These are phyloP conservation scores for Diplolepis rosae DNA, from an alignment of 2,888 invertebrate species.

Conservation along the genomic window DNA sequence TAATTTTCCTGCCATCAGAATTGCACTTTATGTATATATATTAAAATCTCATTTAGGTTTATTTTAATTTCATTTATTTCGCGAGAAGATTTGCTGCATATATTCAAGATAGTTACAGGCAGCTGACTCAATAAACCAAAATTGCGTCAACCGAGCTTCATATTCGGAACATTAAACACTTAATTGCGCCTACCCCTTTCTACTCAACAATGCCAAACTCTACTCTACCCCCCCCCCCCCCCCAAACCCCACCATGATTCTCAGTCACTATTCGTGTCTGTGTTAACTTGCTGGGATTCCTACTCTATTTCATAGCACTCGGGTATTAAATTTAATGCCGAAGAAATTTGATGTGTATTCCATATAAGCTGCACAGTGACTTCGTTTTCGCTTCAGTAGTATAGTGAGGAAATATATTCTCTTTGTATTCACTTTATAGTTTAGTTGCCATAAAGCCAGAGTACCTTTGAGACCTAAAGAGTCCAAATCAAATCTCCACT, in stretches of 20 bases:
- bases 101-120: conserved; percentile 24
- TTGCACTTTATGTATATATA: too few relatives aligned
- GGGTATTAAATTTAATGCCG: conserved; percentile 70
- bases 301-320: conserved; percentile 52
- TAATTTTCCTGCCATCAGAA: too few relatives aligned
- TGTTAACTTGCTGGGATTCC: conserved; percentile 11
- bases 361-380: conserved; percentile 72
- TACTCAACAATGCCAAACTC: conserved; percentile 41
- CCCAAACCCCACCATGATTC: conserved; percentile 4
- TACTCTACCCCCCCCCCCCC: conserved; percentile 11
- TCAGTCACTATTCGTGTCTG: conserved; percentile 13
- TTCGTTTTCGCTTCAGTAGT: conserved; percentile 54
- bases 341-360: conserved; percentile 71
- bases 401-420: conserved; percentile 63
- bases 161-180: conserved; percentile 45
- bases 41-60: not conserved
- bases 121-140: conserved; percentile 28
- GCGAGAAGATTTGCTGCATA: conserved; percentile 16
- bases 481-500: conserved; percentile 27
- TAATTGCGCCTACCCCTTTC: conserved; percentile 41
- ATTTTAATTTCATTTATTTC: not conserved
- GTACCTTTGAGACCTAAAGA: conserved; percentile 42
- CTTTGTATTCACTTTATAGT: conserved; percentile 70
- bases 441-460: conserved; percentile 64
- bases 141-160: conserved; percentile 37